Conservation (phyloP, 1,140 invertebrate genomes). For the Rhyacophila brunnea region DNA sequence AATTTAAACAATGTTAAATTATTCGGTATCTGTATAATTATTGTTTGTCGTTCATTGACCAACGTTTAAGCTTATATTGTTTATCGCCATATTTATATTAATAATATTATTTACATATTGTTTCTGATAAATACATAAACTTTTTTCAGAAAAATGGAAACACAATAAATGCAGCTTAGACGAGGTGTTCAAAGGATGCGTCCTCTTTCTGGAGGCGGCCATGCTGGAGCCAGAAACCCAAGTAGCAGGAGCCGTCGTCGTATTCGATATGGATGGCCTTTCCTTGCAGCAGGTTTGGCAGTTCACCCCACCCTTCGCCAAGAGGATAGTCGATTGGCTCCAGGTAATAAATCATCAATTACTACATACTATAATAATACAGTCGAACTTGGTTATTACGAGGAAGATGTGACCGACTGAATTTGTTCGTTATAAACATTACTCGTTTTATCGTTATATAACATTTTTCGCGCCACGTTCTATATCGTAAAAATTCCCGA, state of each 20-base stretch:
- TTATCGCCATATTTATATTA: neutral
- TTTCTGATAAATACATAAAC: no score
- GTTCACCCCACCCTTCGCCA: constrained; percentile 79
- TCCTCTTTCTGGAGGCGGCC: constrained; percentile 75
- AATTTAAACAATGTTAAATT: no score
- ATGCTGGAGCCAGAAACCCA: constrained; percentile 77
- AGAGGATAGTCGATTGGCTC: constrained; percentile 77
- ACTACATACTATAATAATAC: no score
- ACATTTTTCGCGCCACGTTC: no score
- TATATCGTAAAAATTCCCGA: no score
- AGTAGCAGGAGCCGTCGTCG: constrained; percentile 71
- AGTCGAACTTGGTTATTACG: no score
- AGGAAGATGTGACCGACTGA: no score
- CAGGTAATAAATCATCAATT: no score
- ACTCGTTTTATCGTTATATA: no score
- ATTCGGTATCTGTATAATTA: no score
- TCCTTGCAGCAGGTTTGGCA: constrained; percentile 78
- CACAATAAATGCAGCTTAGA: constrained; percentile 74
- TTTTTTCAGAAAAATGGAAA: constrained; percentile 75
- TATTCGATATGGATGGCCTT: constrained; percentile 83
- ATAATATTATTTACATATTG: neutral
- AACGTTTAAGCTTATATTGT: neutral
- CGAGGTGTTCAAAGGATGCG: constrained; percentile 80
- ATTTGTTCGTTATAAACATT: no score
- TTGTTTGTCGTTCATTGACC: no score